Base-by-base conservation (phyloP, 2,888 invertebrate species). In the Dryadula phaetusa region DNA sequence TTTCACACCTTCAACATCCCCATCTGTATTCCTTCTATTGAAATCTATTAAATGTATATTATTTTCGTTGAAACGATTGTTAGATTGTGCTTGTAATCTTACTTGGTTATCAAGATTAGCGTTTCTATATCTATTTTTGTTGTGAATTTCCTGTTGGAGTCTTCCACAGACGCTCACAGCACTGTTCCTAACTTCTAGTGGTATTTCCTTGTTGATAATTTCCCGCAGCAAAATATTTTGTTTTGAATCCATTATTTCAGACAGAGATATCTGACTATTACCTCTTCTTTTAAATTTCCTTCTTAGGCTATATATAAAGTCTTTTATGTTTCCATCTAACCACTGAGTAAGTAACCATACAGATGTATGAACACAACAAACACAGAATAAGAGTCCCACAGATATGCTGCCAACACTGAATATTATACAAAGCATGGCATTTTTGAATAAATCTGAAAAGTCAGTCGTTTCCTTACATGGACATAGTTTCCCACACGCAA, bases 201-300 rank as follows among this genome's bases (percentile, higher is more conserved):
- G 90, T 62, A 90, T 74, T 62, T 87, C 83, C 49, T 80, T 82
- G 0, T 82, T 77, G 25, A 89, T 82, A 0, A 90, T 85, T 54
- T 90, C 86, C 22, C 77, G 83, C n/a, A 90, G 69, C 46, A 90
- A 75, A 14, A 76, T 74, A 70, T 86, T 81, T 8, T 78, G 82
- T 1, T 85, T 73, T 2, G 84, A 77, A 62, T 71, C 77, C 32
- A 82, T 78, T 0, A 7, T 16, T 22, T 61, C 46, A 18, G 46
- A 20, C 12, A 8, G 32, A 49, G 20, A 28, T 16, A 79, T 71
- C 3, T 14, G 46, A 3, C 52, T 60, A 12, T 60, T 22, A 4
- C 62, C 62, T 40, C 53, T 67, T 37, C 66, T 74, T 22, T 67
- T 70, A 5, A 75, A 69, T 54, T 67, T 78, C 5, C 54, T 66